Evolutionary conservation across 2,797 vertebrate species (phyloP), one percentile per base, ranked within the genome.

Genomic region (Leptoclinus maculatus): DNA sequence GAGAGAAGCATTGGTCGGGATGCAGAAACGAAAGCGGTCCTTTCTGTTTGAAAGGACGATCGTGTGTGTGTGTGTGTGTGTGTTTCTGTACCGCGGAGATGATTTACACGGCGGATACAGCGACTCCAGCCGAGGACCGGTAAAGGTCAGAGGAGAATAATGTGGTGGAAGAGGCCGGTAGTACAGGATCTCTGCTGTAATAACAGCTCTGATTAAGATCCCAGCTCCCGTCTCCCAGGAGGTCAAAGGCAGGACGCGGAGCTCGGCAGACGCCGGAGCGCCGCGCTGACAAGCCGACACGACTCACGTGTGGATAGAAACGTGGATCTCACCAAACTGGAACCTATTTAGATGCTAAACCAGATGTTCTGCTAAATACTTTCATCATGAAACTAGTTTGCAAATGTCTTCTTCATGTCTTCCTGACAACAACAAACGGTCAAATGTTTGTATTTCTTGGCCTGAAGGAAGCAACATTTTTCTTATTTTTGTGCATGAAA

Each of bases 71-170:
- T 77, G 70, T 67, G 73, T 71, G 70, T 71, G 32, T 53, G 74
- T 56, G 43, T 70, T 62, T 67, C 75, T 29, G 58, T 60, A 74
- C 21, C 19, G 43, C 36, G 45, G 62, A 38, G 85, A 64, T 89
- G 92, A 93, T 93, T 92, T 91, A 90, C 86, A 88, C 81, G 34
- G 87, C 67, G 78, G 89, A 90, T 84, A 86, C 89, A 83, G 84
- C 88, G 62, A 54, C 79, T 89, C 71, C 54, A 76, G 86, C 80
- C 79, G 67, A 75, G 85, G 81, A 84, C 79, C 85, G 63, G 68
- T 67, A 93, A 94, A 94, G 93, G 93, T 94, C 93, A 94, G 92
- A 73, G 82, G 92, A 93, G 90, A 93, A 92, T 91, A 91, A 94
- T 91, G 92, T 88, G 89, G 91, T 66, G 78, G 80, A 84, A 63